Conservation (phyloP, 2,888 invertebrate species). For the Drosophila nigritarsus region DNA sequence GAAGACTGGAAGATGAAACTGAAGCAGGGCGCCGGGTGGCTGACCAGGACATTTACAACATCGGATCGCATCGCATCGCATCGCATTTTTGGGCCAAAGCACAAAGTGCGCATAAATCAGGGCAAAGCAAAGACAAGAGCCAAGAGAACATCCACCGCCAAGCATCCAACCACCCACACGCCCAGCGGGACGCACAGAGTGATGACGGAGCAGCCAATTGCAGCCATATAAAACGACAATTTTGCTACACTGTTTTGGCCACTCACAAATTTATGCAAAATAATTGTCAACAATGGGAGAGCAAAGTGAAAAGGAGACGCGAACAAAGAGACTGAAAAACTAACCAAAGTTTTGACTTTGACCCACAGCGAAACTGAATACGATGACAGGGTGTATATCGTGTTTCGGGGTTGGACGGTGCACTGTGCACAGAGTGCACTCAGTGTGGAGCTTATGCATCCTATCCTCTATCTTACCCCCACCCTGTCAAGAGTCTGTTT, state of each 20-base stretch:
- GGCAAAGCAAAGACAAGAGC: constrained; percentile 64
- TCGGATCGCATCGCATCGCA: constrained; percentile 24
- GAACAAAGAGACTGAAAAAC: constrained; percentile 6
- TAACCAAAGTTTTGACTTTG: constrained; percentile 28
- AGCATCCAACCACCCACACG: constrained; percentile 4
- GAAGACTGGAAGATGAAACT: neutral
- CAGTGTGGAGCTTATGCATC: neutral
- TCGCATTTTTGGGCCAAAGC: constrained; percentile 61
- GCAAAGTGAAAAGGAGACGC: constrained; percentile 9
- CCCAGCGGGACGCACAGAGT: constrained; percentile 18
- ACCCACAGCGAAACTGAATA: constrained; percentile 13
- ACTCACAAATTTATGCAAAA: constrained; percentile 63
- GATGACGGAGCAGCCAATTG: constrained; percentile 44
- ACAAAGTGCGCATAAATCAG: constrained; percentile 69
- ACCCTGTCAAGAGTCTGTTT: constrained; percentile 5
- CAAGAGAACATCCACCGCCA: constrained; percentile 26
- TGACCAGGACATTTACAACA: constrained; percentile 41
- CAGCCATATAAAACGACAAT: constrained; percentile 54
- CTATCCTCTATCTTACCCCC: neutral
- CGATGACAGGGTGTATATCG: neutral
- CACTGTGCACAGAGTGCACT: constrained; percentile 1
- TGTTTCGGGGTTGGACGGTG: neutral
- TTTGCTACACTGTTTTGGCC: constrained; percentile 57
- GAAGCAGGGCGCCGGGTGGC: constrained; percentile 1
- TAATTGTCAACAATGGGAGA: constrained; percentile 59